Base-by-base conservation (phyloP, 2,113 vertebrate species). In the Arizona elegans region DNA sequence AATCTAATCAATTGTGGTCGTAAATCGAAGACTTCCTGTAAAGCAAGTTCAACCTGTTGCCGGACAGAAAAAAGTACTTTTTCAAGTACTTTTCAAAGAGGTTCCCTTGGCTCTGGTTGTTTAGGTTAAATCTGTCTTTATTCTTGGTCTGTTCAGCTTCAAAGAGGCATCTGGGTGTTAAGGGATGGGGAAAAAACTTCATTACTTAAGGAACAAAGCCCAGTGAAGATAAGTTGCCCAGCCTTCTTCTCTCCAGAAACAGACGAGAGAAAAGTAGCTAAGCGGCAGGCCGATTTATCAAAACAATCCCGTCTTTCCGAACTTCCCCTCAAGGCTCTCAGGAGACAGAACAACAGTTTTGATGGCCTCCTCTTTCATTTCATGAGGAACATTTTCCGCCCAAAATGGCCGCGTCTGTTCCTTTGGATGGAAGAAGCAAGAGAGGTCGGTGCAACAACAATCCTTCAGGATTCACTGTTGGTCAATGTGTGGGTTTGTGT, bases 151-250 rank as follows among this genome's bases (percentile, higher is more conserved):
- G 2, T 9, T 54, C 12, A 70, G 10, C 86, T 87, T 70, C 85
- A n/a, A 50, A 88, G 56, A 85, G 59, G 52, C 17, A 17, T n/a
- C 58, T 2, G 47, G 9, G 0, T n/a, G 29, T n/a, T 65, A 65
- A n/a, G 29, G 26, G 21, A 5, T 43, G 86, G 10, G 2, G 0
- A 0, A 5, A 52, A 52, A 53, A 13, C 3, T 52, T 9, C 1
- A 0, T 0, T 11, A 5, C 8, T 53, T 0, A 1, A 12, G 86
- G 1, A 24, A 0, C 0, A 0, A n/a, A 3, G 1, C 0, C 0
- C 0, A 5, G 0, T 54, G 2, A 1, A 0, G 56, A 52, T 0
- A 8, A 2, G 65, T 24, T 47, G 24, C 87, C 62, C 88, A 24
- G 53, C 38, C 70, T 33, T 58, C 55, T 10, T 33, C 58, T 50